phyloP scores from a whole-genome alignment of 2,113 vertebrate species.

The Micromys minutus region DNA sequence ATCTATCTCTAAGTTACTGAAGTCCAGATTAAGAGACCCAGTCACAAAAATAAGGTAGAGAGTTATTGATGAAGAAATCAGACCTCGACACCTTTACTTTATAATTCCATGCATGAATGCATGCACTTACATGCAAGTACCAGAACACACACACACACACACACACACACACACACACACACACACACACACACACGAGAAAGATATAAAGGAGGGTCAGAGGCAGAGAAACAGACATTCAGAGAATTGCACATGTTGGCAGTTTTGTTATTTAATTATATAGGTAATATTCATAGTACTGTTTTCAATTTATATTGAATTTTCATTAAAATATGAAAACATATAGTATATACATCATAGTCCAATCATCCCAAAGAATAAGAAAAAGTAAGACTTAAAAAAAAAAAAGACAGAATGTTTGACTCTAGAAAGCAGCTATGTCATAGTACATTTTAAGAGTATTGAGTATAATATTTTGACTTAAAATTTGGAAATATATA shows the following conservation, averaged over 20 bases:
- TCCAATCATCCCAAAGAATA: background rate
- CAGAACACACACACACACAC: too few species aligned
- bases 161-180: too few species aligned
- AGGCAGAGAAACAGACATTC: background rate
- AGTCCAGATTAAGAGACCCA: background rate
- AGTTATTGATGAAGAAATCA: background rate
- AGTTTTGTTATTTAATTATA: background rate
- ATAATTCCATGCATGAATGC: background rate
- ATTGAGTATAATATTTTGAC: background rate
- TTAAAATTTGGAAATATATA: background rate
- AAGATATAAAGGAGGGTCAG: background rate
- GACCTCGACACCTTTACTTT: background rate
- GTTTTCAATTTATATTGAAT: background rate
- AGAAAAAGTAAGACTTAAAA: background rate
- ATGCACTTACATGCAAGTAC: fast-evolving
- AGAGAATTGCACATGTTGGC: background rate
- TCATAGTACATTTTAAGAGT: background rate
- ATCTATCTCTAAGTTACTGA: background rate
- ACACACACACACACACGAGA: too few species aligned
- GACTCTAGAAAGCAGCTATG: background rate
- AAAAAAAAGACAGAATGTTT: background rate
- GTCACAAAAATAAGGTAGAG: background rate
- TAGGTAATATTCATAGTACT: background rate
- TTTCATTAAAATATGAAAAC: background rate
- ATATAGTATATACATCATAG: background rate